Conservation (phyloP, 1,140 invertebrate species). For the Drosophila sproati region DNA sequence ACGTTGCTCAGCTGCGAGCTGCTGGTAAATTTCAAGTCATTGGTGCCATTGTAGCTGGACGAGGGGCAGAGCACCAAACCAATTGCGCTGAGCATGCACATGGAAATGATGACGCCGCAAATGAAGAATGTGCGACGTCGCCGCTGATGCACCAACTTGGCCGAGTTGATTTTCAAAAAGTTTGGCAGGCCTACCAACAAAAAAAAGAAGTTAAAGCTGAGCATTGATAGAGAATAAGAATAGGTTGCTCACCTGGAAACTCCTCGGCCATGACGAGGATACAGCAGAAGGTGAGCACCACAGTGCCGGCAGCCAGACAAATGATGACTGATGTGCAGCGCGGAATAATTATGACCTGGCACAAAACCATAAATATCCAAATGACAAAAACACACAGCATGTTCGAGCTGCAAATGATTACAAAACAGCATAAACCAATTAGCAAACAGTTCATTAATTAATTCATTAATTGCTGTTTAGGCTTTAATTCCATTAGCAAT, state of each 20-base stretch:
- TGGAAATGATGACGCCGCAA: constrained; percentile 91
- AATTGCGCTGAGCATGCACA: constrained; percentile 88
- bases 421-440: constrained; percentile 63
- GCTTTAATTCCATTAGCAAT: background rate
- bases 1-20: constrained; percentile 8
- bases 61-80: constrained; percentile 76
- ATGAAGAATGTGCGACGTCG: constrained; percentile 91
- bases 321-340: constrained; percentile 87
- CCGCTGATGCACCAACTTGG: constrained; percentile 89
- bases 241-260: constrained; percentile 86
- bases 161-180: constrained; percentile 89
- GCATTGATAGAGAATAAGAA: background rate
- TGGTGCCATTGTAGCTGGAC: constrained; percentile 60
- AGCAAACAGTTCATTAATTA: constrained; percentile 77
- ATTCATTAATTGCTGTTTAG: background rate
- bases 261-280: constrained; percentile 94
- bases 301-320: constrained; percentile 87
- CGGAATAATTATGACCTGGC: constrained; percentile 91
- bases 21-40: constrained; percentile 9
- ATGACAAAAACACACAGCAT: constrained; percentile 96
- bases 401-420: constrained; percentile 88
- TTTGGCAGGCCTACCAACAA: constrained; percentile 87
- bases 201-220: background rate
- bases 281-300: constrained; percentile 88
- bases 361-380: constrained; percentile 94